phyloP scores from a whole-genome alignment of 2,113 vertebrate genomes.

The Salvator merianae region DNA sequence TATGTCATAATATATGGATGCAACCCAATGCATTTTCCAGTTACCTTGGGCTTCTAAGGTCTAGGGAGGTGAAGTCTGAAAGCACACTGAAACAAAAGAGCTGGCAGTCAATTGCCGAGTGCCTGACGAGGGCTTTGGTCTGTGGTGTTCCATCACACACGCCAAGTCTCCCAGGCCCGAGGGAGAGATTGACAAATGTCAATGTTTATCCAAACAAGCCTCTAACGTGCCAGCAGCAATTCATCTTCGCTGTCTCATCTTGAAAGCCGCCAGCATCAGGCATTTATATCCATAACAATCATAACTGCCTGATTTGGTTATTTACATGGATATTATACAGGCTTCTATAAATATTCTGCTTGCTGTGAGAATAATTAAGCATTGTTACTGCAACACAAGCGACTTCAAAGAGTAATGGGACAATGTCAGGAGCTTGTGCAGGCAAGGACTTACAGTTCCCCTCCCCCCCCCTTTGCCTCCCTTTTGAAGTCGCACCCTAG shows the following conservation, averaged over 20 bases:
- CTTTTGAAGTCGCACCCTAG: background rate
- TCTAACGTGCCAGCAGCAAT: slow-evolving; percentile 7
- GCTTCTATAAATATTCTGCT: slow-evolving; percentile 38
- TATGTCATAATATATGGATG: background rate
- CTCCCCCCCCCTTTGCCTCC: background rate
- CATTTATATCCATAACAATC: slow-evolving; percentile 18
- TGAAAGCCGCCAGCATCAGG: slow-evolving; percentile 27
- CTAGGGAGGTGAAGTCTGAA: background rate
- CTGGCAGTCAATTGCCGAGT: background rate
- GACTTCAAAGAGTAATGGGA: background rate
- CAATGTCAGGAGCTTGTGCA: background rate
- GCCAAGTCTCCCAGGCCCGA: background rate
- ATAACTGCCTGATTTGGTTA: slow-evolving; percentile 8
- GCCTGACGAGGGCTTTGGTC: background rate
- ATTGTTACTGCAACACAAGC: background rate
- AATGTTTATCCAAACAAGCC: background rate
- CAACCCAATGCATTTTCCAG: background rate
- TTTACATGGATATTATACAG: slow-evolving; percentile 12
- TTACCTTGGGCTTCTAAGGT: background rate
- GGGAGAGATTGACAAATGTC: slow-evolving; percentile 27
- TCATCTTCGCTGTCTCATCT: slow-evolving; percentile 12
- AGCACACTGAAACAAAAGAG: background rate
- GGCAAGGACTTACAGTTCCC: background rate
- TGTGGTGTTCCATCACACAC: background rate
- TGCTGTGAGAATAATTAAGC: slow-evolving; percentile 40